Percentiles rank a stretch among this genome's conserved stretches.
Conservation (phyloP, 2,888 invertebrate species). For the Cephus pygmeus region DNA sequence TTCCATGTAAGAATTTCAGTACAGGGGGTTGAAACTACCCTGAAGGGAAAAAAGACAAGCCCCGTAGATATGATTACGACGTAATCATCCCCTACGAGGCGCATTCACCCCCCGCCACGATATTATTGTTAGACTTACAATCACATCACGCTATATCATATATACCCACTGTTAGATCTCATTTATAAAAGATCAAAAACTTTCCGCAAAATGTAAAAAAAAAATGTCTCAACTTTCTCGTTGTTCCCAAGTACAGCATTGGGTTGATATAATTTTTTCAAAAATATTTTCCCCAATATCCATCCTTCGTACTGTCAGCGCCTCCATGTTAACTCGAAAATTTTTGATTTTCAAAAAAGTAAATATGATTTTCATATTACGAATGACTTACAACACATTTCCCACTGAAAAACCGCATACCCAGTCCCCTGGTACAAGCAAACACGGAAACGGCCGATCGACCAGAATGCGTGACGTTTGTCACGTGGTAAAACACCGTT, state of each 20-base stretch:
- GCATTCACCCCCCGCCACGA: not conserved
- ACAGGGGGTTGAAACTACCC: not conserved
- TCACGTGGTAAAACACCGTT: not conserved
- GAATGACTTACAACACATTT: not conserved
- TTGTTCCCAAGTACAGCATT: too few relatives aligned
- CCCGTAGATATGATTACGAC: slow-evolving; percentile 29
- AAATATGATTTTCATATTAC: not conserved
- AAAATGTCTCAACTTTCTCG: too few relatives aligned
- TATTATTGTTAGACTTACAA: too few relatives aligned
- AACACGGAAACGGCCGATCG: not conserved
- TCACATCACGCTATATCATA: too few relatives aligned
- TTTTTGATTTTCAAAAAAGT: not conserved
- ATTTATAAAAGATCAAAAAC: too few relatives aligned
- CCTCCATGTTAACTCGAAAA: not conserved
- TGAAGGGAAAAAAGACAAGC: not conserved
- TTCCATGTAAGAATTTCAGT: not conserved
- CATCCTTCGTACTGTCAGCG: not conserved
- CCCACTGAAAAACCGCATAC: not conserved
- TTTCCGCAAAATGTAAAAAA: too few relatives aligned
- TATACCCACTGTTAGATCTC: too few relatives aligned
- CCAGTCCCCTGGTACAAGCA: not conserved
- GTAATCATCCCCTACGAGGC: slow-evolving; percentile 35
- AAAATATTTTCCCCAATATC: not conserved
- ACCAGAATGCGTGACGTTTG: not conserved
- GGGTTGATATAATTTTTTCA: too few relatives aligned